These are phyloP conservation scores for Calameuta idolon DNA, from an alignment of 2,888 invertebrate species.

Conservation along the genomic window DNA sequence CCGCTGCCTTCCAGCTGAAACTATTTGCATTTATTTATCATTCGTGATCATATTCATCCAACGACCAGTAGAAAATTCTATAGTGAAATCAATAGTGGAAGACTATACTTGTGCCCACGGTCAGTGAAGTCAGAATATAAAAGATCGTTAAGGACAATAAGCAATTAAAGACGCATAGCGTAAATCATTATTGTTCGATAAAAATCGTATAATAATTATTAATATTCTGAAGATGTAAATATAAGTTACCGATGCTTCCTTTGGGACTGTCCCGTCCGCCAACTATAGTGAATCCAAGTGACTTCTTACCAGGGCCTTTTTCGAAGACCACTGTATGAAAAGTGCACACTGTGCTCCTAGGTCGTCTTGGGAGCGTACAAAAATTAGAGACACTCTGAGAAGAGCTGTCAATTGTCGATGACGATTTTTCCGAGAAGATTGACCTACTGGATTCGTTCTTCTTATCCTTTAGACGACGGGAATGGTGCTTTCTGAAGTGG, in stretches of 20 bases:
- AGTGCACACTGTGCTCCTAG: slow-evolving; percentile 76
- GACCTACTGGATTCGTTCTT: slow-evolving; percentile 52
- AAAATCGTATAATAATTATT: background rate
- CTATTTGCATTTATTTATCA: background rate
- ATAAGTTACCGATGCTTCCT: slow-evolving; percentile 75
- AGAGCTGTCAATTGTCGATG: slow-evolving; percentile 31
- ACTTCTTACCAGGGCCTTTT: slow-evolving; percentile 86
- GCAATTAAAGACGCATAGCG: background rate
- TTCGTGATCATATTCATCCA: background rate
- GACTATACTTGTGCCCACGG: background rate
- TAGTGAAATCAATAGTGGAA: background rate
- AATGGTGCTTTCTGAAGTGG: slow-evolving; percentile 59
- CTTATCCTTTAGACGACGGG: slow-evolving; percentile 44
- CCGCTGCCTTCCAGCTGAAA: background rate
- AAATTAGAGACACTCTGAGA: slow-evolving; percentile 72
- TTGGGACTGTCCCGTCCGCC: slow-evolving; percentile 88
- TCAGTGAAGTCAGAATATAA: background rate
- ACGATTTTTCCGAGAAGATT: slow-evolving; percentile 49
- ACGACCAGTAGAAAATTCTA: background rate
- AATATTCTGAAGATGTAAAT: background rate
- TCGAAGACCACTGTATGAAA: slow-evolving; percentile 81
- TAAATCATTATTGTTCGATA: background rate
- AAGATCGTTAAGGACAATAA: background rate
- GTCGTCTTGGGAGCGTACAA: slow-evolving; percentile 80
- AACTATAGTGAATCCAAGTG: slow-evolving; percentile 90